Conservation (phyloP, 2,113 vertebrate species). For the Neotragus pygmaeus region DNA sequence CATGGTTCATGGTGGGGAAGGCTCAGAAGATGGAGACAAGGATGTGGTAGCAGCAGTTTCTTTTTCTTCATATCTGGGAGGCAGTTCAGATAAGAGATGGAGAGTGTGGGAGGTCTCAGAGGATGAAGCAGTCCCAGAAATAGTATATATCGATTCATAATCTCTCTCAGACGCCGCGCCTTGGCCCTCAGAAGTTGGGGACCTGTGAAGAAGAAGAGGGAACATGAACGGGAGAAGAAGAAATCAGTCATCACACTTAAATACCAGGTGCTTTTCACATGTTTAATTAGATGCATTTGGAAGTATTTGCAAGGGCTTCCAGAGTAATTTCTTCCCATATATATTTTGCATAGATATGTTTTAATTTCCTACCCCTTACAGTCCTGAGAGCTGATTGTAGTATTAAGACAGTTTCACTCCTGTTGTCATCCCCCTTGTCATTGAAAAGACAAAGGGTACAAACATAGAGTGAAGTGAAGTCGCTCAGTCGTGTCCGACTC, state of each 20-base stretch:
- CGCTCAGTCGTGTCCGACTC: rapidly evolving
- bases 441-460: not conserved
- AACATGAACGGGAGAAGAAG: not conserved
- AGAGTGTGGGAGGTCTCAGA: conserved; percentile 52
- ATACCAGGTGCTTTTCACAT: not conserved
- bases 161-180: conserved; percentile 45
- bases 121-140: conserved; percentile 70
- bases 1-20: conserved; percentile 36
- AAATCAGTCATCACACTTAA: not conserved
- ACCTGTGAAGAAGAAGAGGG: conserved; percentile 62
- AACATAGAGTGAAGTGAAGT: not conserved
- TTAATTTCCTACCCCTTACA: not conserved
- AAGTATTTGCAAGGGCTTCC: not conserved
- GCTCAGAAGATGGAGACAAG: conserved; percentile 37
- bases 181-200: conserved; percentile 55
- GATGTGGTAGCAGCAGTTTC: not conserved
- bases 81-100: conserved; percentile 63
- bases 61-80: conserved; percentile 82
- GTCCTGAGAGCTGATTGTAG: not conserved
- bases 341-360: not conserved
- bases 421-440: not conserved
- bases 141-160: conserved; percentile 70
- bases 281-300: not conserved
- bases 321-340: not conserved
- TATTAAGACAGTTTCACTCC: not conserved